Evolutionary conservation across 23 tunicate genomes (phyloP).

Genomic region (Halocynthia roretzi): DNA sequence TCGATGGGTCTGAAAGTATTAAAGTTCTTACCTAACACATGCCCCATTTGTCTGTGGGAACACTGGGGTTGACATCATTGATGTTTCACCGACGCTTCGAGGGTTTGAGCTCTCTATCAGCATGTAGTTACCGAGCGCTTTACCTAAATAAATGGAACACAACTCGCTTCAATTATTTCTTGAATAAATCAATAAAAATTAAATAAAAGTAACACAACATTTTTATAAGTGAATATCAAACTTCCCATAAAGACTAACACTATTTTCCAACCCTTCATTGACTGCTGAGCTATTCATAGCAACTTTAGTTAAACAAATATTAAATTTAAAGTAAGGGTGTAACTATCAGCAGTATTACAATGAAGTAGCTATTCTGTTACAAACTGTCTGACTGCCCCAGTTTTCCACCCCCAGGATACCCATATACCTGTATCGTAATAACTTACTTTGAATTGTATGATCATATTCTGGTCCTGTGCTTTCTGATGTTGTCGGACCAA

Average conservation of each 20-base stretch:
- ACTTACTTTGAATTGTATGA: conserved; percentile 31
- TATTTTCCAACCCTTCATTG: too few relatives aligned
- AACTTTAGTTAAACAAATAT: too few relatives aligned
- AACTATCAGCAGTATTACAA: too few relatives aligned
- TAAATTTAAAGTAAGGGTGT: too few relatives aligned
- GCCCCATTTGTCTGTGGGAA: conserved; percentile 2
- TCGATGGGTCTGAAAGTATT: neutral
- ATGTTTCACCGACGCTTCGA: conserved; percentile 4
- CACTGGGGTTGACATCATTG: conserved; percentile 22
- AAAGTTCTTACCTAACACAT: conserved; percentile 18
- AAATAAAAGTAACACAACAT: too few relatives aligned
- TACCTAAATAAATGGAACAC: neutral
- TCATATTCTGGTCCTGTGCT: conserved; percentile 37
- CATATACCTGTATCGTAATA: neutral
- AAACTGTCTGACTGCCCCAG: neutral
- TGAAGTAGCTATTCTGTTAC: too few relatives aligned
- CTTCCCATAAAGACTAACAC: too few relatives aligned
- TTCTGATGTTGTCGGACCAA: conserved; percentile 11
- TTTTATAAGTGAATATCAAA: neutral
- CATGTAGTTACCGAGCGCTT: conserved; percentile 9
- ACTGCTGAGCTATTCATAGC: too few relatives aligned
- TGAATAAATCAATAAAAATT: too few relatives aligned
- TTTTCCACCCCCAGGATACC: neutral
- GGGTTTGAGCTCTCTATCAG: conserved; percentile 22
- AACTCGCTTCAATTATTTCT: too few relatives aligned